phyloP scores from a whole-genome alignment of 2,797 vertebrate species.

The Xyrichtys novacula region DNA sequence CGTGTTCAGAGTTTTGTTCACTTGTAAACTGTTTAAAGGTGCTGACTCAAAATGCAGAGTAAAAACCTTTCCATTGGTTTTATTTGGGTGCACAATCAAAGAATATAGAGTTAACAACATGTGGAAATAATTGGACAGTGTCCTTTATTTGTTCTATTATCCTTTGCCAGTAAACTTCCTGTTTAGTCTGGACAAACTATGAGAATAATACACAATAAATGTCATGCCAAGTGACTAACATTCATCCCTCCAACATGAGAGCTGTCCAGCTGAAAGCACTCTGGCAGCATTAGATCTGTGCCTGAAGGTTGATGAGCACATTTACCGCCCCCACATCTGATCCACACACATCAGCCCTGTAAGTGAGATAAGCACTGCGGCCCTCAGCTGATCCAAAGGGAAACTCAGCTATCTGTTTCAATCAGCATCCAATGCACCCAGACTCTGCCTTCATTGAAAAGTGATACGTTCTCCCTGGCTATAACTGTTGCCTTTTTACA shows the following conservation, averaged over 20 bases:
- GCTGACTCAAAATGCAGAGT: background rate
- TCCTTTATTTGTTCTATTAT: background rate
- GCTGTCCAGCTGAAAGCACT: conserved; percentile 32
- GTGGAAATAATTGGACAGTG: background rate
- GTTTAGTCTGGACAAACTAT: conserved; percentile 8
- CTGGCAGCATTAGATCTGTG: conserved; percentile 35
- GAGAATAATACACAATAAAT: conserved; percentile 29
- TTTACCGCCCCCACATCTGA: conserved; percentile 44
- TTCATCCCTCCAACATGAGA: conserved; percentile 20
- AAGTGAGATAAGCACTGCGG: conserved; percentile 56
- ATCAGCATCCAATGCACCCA: conserved; percentile 12
- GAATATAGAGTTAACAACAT: background rate
- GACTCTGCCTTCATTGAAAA: conserved; percentile 28
- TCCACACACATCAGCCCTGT: conserved; percentile 56
- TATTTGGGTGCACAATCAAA: background rate
- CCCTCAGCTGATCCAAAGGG: conserved; percentile 42
- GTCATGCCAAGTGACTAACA: conserved; percentile 29
- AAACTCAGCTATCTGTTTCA: conserved; percentile 43
- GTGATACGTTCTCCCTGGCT: background rate
- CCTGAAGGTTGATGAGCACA: conserved; percentile 59
- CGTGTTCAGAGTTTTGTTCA: background rate
- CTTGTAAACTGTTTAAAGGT: conserved; percentile 6
- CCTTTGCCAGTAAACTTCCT: conserved; percentile 14
- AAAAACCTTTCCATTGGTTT: background rate
- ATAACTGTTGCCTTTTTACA: background rate